phyloP scores from a whole-genome alignment of 2,888 invertebrate genomes.

The Galerucella nymphaeae region DNA sequence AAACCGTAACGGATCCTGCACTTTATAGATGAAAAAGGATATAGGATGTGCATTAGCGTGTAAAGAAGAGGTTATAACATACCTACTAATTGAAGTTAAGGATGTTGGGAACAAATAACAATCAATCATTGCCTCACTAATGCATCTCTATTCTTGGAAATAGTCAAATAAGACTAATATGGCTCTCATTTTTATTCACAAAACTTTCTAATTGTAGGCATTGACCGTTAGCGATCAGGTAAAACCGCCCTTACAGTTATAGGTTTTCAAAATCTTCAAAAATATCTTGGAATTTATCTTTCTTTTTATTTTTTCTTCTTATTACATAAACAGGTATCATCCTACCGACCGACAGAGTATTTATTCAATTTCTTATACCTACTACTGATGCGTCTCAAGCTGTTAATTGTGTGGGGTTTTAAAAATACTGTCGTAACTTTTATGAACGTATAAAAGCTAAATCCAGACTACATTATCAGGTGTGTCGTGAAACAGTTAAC shows the following conservation, averaged over 20 bases:
- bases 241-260: background rate
- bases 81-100: too few species aligned
- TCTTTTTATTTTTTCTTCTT: conserved; percentile 16
- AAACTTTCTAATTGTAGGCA: background rate
- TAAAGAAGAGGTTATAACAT: too few species aligned
- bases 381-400: conserved; percentile 41
- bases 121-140: too few species aligned
- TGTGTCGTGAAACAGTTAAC: conserved; percentile 51
- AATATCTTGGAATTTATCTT: conserved; percentile 24
- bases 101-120: too few species aligned
- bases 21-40: too few species aligned
- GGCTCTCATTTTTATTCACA: too few species aligned
- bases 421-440: conserved; percentile 48
- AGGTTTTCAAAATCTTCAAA: conserved; percentile 1
- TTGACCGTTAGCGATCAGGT: background rate
- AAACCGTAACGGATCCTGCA: too few species aligned
- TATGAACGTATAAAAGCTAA: conserved; percentile 55
- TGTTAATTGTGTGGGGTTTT: conserved; percentile 42
- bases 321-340: conserved; percentile 34
- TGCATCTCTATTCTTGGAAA: too few species aligned
- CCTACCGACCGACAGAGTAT: conserved; percentile 37
- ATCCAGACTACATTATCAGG: conserved; percentile 56
- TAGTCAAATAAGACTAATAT: too few species aligned
- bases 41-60: too few species aligned
- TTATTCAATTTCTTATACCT: conserved; percentile 43